Evolutionary conservation across 2,113 vertebrate species (phyloP).

Genomic region (Apus apus): DNA sequence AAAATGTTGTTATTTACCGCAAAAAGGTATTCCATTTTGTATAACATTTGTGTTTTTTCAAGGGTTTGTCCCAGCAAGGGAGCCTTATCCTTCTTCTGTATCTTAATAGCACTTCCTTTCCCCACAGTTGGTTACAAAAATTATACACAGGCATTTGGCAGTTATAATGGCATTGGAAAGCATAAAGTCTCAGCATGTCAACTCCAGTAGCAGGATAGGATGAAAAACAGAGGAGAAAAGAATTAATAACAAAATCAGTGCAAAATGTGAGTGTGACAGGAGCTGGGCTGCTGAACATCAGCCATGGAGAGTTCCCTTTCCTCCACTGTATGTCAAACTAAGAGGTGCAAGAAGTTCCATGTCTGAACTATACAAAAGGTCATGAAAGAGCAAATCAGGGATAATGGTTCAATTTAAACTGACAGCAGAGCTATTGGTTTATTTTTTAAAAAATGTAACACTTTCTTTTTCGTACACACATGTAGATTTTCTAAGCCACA

Average conservation of each 20-base stretch:
- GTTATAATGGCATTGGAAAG: neutral
- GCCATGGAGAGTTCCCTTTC: neutral
- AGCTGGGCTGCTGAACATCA: neutral
- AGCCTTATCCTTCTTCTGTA: neutral
- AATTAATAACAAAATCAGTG: neutral
- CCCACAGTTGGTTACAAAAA: slow-evolving; percentile 28
- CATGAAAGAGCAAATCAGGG: rapidly evolving
- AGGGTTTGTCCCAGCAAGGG: neutral
- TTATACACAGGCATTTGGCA: neutral
- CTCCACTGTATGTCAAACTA: neutral
- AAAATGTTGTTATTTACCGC: neutral
- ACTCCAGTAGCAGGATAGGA: neutral
- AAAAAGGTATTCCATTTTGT: neutral
- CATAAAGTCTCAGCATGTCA: neutral
- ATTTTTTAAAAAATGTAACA: neutral
- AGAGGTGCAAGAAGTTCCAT: neutral
- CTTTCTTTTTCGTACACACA: neutral
- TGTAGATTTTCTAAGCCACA: neutral
- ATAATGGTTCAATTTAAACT: neutral
- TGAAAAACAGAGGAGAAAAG: neutral
- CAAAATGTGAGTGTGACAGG: neutral
- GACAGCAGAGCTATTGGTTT: neutral
- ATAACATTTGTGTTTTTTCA: neutral
- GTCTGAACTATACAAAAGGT: neutral
- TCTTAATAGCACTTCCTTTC: neutral